phyloP scores from a whole-genome alignment of 2,113 vertebrate species.

The Fregata magnificens region DNA sequence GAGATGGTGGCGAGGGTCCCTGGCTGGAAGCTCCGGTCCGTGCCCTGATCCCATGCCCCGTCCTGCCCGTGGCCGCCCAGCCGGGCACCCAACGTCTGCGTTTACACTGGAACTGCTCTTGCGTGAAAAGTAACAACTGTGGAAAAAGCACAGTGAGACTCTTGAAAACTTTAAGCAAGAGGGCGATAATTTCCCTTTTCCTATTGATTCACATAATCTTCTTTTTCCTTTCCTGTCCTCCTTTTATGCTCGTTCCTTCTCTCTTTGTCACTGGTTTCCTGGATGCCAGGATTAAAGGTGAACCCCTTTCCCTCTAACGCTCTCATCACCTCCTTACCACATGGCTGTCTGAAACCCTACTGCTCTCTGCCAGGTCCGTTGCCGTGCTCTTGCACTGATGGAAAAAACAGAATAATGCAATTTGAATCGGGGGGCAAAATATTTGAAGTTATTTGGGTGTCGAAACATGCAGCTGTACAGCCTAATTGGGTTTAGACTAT shows the following conservation, averaged over 20 bases:
- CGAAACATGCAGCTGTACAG: not conserved
- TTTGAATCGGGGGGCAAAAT: not conserved
- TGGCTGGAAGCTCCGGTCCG: rapidly evolving
- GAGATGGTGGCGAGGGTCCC: not conserved
- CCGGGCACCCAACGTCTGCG: rapidly evolving
- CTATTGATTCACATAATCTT: not conserved
- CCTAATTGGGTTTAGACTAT: not conserved
- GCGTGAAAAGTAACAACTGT: not conserved
- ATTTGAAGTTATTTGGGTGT: not conserved
- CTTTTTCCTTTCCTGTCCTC: not conserved
- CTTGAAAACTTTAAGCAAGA: not conserved
- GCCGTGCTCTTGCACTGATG: rapidly evolving
- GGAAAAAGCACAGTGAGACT: not conserved
- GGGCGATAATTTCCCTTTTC: not conserved
- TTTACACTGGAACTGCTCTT: not conserved
- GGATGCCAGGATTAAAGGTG: not conserved
- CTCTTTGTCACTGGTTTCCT: not conserved
- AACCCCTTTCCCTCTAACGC: not conserved
- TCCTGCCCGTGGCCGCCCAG: not conserved
- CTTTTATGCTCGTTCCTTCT: not conserved
- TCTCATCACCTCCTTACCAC: not conserved
- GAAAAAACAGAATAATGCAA: not conserved
- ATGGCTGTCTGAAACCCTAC: not conserved
- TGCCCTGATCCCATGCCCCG: not conserved
- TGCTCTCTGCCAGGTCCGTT: rapidly evolving